Conservation (phyloP, 2,888 invertebrate species). For the Amblyjoppa proteus region DNA sequence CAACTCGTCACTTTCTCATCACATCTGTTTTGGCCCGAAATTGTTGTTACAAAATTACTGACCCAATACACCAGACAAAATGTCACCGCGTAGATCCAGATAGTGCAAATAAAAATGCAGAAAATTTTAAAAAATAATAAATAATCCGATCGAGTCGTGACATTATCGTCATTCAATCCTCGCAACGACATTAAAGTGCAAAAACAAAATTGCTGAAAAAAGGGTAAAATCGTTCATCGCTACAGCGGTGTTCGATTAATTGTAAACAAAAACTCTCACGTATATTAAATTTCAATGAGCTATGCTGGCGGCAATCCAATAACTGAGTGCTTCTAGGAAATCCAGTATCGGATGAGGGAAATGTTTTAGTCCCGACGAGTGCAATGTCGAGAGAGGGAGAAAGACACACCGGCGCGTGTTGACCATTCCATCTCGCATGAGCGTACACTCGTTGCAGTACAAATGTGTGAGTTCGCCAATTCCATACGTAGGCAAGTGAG, state of each 20-base stretch:
- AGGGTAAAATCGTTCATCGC: not conserved
- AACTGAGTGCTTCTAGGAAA: slow-evolving; percentile 40
- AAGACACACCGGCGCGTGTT: slow-evolving; percentile 3
- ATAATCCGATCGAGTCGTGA: too few relatives aligned
- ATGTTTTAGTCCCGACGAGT: slow-evolving; percentile 21
- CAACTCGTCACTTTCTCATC: too few relatives aligned
- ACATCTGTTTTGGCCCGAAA: too few relatives aligned
- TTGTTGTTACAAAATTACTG: too few relatives aligned
- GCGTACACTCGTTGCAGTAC: not conserved
- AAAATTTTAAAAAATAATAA: too few relatives aligned
- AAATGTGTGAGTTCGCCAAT: slow-evolving; percentile 23
- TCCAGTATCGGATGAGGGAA: slow-evolving; percentile 38
- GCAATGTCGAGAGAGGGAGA: slow-evolving; percentile 2
- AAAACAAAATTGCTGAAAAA: slow-evolving; percentile 2
- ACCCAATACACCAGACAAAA: too few relatives aligned
- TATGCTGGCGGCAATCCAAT: slow-evolving; percentile 43
- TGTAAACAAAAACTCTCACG: slow-evolving; percentile 53
- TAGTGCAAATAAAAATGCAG: too few relatives aligned
- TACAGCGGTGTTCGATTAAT: slow-evolving; percentile 27
- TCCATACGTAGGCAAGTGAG: slow-evolving; percentile 19
- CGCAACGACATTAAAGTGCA: not conserved
- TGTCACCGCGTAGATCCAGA: too few relatives aligned
- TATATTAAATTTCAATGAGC: slow-evolving; percentile 50
- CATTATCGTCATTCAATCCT: slow-evolving; percentile 7
- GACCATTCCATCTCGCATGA: slow-evolving; percentile 18